Evolutionary conservation across 2,113 vertebrate species (phyloP), one percentile per base, ranked within the genome.

Genomic region (Pterocles orientalis): DNA sequence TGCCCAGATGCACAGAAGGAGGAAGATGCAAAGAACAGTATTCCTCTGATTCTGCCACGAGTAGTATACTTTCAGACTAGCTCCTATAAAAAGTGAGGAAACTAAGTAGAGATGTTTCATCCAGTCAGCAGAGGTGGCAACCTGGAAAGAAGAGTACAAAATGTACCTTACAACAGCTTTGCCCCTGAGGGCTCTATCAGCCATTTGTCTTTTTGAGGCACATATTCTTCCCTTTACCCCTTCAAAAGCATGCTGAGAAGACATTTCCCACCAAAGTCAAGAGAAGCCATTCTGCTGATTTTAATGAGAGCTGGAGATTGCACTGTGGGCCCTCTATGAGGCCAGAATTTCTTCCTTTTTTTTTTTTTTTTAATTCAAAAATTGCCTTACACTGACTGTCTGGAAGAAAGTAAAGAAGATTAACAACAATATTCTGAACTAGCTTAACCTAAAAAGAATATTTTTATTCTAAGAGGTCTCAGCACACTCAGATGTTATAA

Each of bases 381-480:
- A 50, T 53, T 93, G 54, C 34, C 61, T 84, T 51, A 20, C 28
- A 68, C 1, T 12, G 29, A 15, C 68, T 41, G 45, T 50, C 78
- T 87, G 25, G 54, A 83, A 91, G 62, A 53, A 68, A 14, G 11
- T 31, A 86, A 89, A 91, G 66, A 92, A 91, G 91, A 95, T 90
- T 85, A 95, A 70, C 58, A 82, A 62, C 45, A 69, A n/a, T 36
- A 82, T 88, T 73, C 58, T 47, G 41, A 90, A 82, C n/a, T 21
- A 75, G 71, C 71, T 95, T 88, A 93, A 92, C 77, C 45, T 72
- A 82, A 92, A 82, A 91, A 75, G 62, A 69, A 76, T 54, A n/a
- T 54, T 88, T 85, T 94, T 91, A 69, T 95, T 88, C 70, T 80
- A 73, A 88, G 80, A 86, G 43, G 23, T 72, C 78, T 91, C 66